Conservation (phyloP, 2,888 invertebrate genomes). For the Leptogaster cylindrica region DNA sequence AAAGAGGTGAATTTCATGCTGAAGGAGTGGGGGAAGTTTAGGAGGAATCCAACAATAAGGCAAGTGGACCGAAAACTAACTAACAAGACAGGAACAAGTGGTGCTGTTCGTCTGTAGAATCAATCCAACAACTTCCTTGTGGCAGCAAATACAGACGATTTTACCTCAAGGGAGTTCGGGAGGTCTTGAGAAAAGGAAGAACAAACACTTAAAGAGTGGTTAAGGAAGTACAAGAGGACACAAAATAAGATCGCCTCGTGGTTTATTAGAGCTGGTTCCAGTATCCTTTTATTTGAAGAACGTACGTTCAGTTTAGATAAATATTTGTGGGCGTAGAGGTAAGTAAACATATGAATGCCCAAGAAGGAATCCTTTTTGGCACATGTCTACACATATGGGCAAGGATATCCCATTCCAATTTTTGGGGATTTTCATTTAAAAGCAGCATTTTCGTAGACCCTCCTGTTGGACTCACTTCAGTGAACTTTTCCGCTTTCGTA, state of each 20-base stretch:
- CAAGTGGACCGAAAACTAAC: slow-evolving; percentile 53
- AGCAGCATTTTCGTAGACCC: slow-evolving; percentile 2
- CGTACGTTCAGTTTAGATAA: slow-evolving; percentile 39
- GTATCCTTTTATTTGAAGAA: slow-evolving; percentile 39
- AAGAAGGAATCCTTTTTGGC: slow-evolving; percentile 25
- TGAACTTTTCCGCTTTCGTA: slow-evolving; percentile 49
- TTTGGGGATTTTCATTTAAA: slow-evolving; percentile 37
- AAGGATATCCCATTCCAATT: slow-evolving; percentile 26
- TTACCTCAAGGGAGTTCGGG: slow-evolving; percentile 46
- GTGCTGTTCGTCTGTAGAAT: slow-evolving; percentile 50
- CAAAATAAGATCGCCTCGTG: slow-evolving; percentile 49
- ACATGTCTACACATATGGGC: slow-evolving; percentile 34
- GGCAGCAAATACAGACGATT: slow-evolving; percentile 39
- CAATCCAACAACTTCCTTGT: slow-evolving; percentile 50
- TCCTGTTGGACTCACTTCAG: slow-evolving; percentile 47
- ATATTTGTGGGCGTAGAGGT: slow-evolving; percentile 38
- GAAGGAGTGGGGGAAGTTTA: background rate
- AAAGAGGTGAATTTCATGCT: background rate
- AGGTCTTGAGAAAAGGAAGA: slow-evolving; percentile 49
- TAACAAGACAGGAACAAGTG: slow-evolving; percentile 52
- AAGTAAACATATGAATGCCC: slow-evolving; percentile 35
- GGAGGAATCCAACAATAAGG: slow-evolving; percentile 44
- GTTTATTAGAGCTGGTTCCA: slow-evolving; percentile 47
- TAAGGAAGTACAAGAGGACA: slow-evolving; percentile 46
- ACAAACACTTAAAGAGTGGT: slow-evolving; percentile 51